phyloP scores from a whole-genome alignment of 92 coral and sea anemone genomes.

The Epizoanthus illoricatus region DNA sequence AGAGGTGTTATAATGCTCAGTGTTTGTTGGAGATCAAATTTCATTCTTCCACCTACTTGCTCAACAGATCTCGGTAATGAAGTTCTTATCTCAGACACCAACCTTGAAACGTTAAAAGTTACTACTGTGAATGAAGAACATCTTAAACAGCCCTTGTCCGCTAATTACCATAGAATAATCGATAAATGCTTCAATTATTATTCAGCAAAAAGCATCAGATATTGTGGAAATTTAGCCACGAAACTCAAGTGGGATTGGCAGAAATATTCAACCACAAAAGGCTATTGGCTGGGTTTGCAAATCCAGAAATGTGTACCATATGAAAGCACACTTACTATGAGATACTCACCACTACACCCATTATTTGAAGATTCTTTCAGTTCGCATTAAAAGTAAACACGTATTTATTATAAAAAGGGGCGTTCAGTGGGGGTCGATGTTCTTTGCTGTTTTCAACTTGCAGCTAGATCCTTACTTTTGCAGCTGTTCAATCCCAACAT shows the following conservation, averaged over 20 bases:
- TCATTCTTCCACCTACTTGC: constrained; percentile 4
- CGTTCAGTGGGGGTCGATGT: constrained; percentile 16
- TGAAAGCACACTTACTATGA: background rate
- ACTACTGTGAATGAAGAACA: constrained; percentile 3
- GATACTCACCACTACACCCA: constrained; percentile 19
- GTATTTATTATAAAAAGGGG: constrained; percentile 32
- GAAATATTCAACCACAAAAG: background rate
- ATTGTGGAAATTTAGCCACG: constrained; percentile 4
- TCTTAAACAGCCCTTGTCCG: constrained; percentile 7
- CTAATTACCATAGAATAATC: constrained; percentile 33
- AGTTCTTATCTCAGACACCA: constrained; percentile 6
- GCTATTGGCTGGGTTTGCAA: background rate
- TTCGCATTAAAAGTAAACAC: constrained; percentile 24
- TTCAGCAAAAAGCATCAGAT: constrained; percentile 9
- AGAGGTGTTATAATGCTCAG: background rate
- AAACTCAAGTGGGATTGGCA: constrained; percentile 20
- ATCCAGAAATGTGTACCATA: background rate
- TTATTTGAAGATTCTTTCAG: constrained; percentile 2
- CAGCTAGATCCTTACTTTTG: background rate
- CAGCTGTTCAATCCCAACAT: background rate
- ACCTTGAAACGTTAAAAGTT: background rate
- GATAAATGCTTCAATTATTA: constrained; percentile 18
- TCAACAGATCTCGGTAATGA: constrained; percentile 18
- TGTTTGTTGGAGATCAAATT: constrained; percentile 22
- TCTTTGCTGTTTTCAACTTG: constrained; percentile 15